Evolutionary conservation across 2,888 invertebrate genomes (phyloP).

Genomic region (Cheilosia grossa): DNA sequence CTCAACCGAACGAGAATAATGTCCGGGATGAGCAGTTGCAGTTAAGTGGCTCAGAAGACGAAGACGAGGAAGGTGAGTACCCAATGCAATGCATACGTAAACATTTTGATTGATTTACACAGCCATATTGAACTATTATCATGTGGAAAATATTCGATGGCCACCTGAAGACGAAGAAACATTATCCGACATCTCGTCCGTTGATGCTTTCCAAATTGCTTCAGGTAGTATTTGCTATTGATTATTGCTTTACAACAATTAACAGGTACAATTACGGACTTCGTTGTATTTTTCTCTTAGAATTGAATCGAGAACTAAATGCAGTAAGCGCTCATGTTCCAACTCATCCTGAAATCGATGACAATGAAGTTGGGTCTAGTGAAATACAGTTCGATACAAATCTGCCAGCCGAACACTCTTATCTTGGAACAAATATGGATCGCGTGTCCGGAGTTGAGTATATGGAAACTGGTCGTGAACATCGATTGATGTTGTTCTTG

Average conservation of each 20-base stretch:
- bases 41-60: background rate
- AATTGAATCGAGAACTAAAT: background rate
- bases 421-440: constrained; percentile 84
- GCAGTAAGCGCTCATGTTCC: background rate
- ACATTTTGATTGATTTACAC: background rate
- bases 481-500: constrained; percentile 85
- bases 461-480: constrained; percentile 84
- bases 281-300: background rate
- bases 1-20: background rate
- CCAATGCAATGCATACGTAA: background rate
- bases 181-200: background rate
- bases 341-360: background rate
- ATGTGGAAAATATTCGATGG: background rate
- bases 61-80: background rate
- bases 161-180: background rate
- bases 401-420: constrained; percentile 85
- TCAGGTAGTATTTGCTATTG: background rate
- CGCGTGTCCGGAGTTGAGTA: constrained; percentile 87
- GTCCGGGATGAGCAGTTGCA: background rate
- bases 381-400: constrained; percentile 84
- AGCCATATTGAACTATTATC: background rate
- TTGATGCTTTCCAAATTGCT: background rate
- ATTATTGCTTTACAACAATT: background rate
- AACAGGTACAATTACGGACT: background rate
- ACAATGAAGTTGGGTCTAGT: constrained; percentile 72